These are phyloP conservation scores for Cherax destructor DNA, from an alignment of 1,140 invertebrate genomes.

Conservation along the genomic window DNA sequence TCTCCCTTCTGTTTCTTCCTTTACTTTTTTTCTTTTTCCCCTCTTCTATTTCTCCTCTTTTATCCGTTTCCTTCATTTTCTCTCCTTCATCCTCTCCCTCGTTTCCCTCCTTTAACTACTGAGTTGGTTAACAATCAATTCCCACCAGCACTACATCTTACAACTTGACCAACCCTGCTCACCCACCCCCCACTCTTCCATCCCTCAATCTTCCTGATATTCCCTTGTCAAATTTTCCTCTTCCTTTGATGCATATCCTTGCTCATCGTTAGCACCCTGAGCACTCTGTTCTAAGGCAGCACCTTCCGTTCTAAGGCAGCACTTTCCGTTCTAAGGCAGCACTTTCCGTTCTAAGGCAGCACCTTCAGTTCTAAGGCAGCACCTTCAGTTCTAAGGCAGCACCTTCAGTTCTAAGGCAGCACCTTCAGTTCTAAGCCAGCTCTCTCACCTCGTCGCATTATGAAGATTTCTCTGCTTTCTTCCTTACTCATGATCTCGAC, in stretches of 20 bases:
- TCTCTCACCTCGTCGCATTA: background rate
- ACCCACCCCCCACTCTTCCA: background rate
- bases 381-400: too few relatives aligned
- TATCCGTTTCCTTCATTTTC: background rate
- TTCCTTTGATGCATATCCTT: background rate
- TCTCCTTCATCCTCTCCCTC: background rate
- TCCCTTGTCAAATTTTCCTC: background rate
- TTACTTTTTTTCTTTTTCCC: too few relatives aligned
- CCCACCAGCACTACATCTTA: background rate
- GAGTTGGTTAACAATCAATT: background rate
- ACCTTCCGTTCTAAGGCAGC: too few relatives aligned
- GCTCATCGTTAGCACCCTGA: too few relatives aligned
- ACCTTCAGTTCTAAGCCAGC: background rate
- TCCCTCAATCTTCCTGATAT: background rate
- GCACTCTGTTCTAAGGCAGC: too few relatives aligned
- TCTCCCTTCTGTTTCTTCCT: too few relatives aligned
- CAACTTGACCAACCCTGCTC: background rate
- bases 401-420: too few relatives aligned
- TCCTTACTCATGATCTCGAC: background rate
- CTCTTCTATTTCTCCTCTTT: background rate
- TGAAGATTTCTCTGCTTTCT: background rate
- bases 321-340: too few relatives aligned
- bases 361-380: too few relatives aligned
- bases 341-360: too few relatives aligned
- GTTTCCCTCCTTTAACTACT: background rate